These are phyloP conservation scores for Unio delphinus DNA, from an alignment of 2,888 invertebrate genomes.

Conservation along the genomic window DNA sequence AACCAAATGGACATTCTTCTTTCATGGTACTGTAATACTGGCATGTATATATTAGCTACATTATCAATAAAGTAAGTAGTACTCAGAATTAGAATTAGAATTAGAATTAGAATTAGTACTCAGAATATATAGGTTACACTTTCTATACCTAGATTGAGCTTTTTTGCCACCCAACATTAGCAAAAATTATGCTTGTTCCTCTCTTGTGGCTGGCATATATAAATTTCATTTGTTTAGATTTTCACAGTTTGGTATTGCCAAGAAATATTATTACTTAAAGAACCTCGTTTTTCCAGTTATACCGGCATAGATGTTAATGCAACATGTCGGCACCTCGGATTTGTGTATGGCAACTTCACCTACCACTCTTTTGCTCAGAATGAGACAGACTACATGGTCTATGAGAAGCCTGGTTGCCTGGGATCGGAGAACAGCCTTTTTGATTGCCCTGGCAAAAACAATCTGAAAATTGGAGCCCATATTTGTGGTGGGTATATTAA, in stretches of 20 bases:
- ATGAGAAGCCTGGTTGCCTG: conserved; percentile 90
- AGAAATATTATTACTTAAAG: not conserved
- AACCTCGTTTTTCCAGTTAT: conserved; percentile 81
- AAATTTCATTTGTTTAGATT: no score
- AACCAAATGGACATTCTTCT: no score
- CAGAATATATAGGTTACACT: no score
- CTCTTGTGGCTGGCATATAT: no score
- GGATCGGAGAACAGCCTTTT: conserved; percentile 85
- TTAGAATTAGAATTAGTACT: no score
- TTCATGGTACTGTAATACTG: no score
- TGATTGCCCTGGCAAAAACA: conserved; percentile 87
- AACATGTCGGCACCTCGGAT: conserved; percentile 95
- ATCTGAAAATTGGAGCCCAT: conserved; percentile 88
- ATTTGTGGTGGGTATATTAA: conserved; percentile 81
- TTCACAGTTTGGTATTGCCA: not conserved
- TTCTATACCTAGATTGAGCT: no score
- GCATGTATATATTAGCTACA: no score
- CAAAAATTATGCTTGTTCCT: no score
- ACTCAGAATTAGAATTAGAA: no score
- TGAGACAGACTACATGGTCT: conserved; percentile 81
- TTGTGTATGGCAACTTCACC: conserved; percentile 75
- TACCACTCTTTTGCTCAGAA: conserved; percentile 88
- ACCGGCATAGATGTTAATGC: conserved; percentile 91
- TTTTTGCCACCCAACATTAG: no score
- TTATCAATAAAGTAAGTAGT: no score